A percentile compares a stretch with the other conserved stretches of the same genome.
Conservation (phyloP, 2,888 invertebrate species). For the Pyrocoelia pectoralis region DNA sequence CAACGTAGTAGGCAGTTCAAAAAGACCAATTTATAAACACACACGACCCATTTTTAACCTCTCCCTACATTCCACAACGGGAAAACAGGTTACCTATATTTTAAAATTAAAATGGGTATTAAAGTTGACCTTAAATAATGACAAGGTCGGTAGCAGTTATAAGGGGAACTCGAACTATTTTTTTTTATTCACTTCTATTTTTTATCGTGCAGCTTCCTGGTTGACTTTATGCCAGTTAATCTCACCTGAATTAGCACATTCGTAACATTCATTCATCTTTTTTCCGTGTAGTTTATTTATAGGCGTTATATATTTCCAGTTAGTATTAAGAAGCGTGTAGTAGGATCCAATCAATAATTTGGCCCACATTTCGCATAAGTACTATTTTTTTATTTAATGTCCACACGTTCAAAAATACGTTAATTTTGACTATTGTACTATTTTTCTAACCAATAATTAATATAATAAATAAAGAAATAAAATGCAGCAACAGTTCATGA, state of each 20-base stretch:
- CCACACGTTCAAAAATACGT: no score
- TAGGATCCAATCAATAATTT: background rate
- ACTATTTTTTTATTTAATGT: no score
- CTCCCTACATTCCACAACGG: conserved; percentile 34
- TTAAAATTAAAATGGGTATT: conserved; percentile 45
- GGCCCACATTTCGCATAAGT: no score
- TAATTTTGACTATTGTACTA: no score
- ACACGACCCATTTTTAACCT: conserved; percentile 20
- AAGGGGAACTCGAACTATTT: background rate
- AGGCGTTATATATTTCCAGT: background rate
- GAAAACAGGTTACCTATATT: conserved; percentile 46
- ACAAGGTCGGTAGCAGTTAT: conserved; percentile 45
- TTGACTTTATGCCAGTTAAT: background rate
- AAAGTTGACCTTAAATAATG: conserved; percentile 44
- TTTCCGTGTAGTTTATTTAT: background rate
- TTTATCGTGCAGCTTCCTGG: background rate
- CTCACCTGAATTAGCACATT: background rate
- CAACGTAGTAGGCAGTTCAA: no score
- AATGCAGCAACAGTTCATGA: no score
- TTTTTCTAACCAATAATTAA: no score
- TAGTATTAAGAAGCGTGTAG: background rate
- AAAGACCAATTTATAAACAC: no score
- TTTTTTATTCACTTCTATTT: background rate
- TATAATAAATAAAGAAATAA: no score
- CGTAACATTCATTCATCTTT: background rate